phyloP scores from a whole-genome alignment of 2,888 invertebrate genomes.

The Tetheella fluctuosa region DNA sequence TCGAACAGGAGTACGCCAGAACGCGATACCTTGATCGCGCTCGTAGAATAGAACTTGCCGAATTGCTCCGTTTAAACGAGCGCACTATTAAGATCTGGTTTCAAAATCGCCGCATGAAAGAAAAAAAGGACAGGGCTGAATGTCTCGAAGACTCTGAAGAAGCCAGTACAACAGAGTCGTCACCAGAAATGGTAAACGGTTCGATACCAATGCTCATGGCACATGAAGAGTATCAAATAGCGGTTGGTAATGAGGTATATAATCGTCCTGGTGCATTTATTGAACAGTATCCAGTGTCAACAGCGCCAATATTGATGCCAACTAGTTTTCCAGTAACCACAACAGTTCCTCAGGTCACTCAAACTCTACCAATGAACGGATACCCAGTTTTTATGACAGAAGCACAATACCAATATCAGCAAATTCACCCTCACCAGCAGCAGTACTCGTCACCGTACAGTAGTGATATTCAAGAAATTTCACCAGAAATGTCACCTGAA shows the following conservation, averaged over 20 bases:
- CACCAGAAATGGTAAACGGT: conserved; percentile 38
- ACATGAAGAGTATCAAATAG: conserved; percentile 42
- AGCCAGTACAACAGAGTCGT: conserved; percentile 51
- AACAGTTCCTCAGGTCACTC: conserved; percentile 25
- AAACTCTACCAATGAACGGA: conserved; percentile 26
- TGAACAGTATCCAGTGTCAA: conserved; percentile 44
- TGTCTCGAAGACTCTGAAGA: conserved; percentile 55
- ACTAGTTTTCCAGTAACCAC: conserved; percentile 20
- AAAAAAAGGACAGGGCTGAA: conserved; percentile 84
- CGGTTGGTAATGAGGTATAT: conserved; percentile 34
- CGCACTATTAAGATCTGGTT: conserved; percentile 91
- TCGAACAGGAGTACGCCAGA: conserved; percentile 89
- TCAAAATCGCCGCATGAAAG: conserved; percentile 91
- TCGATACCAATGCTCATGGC: conserved; percentile 37
- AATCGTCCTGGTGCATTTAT: conserved; percentile 30
- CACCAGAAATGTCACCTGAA: conserved; percentile 24
- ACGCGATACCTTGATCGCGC: conserved; percentile 89
- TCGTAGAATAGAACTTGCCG: conserved; percentile 86
- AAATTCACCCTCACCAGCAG: conserved; percentile 37
- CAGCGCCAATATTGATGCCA: conserved; percentile 32
- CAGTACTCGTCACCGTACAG: conserved; percentile 38
- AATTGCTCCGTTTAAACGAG: conserved; percentile 50
- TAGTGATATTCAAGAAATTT: conserved; percentile 28
- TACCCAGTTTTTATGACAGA: conserved; percentile 35
- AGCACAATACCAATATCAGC: conserved; percentile 39